phyloP scores from a whole-genome alignment of 2,113 vertebrate genomes.

The Melanotaenia duboulayi region DNA sequence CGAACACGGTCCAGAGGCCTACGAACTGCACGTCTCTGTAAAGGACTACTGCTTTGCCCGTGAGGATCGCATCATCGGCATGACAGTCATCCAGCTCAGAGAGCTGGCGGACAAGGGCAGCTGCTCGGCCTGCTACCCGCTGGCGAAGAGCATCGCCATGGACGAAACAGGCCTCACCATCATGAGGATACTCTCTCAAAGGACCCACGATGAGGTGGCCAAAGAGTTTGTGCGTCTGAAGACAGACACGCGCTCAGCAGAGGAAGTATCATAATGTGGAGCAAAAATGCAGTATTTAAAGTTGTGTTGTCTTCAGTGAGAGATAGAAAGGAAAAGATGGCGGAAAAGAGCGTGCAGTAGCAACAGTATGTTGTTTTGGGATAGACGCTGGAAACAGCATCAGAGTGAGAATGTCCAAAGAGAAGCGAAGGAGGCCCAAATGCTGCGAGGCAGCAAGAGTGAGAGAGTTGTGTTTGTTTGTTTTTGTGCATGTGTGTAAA shows the following conservation, averaged over 20 bases:
- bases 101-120: conserved; percentile 87
- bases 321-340: conserved; percentile 6
- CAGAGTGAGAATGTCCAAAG: conserved; percentile 69
- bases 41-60: conserved; percentile 99
- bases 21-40: conserved; percentile 94
- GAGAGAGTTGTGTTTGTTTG: conserved; percentile 76
- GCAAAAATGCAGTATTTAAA: conserved; percentile 59
- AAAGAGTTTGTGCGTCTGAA: conserved; percentile 98
- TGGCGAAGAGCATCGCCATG: conserved; percentile 87
- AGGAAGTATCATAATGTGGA: conserved; percentile 85
- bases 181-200: conserved; percentile 96
- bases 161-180: conserved; percentile 97
- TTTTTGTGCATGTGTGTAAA: conserved; percentile 94
- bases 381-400: conserved; percentile 41
- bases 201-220: conserved; percentile 95
- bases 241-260: conserved; percentile 90
- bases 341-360: conserved; percentile 27
- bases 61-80: conserved; percentile 93
- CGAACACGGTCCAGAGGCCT: conserved; percentile 88
- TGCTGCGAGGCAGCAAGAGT: conserved; percentile 46
- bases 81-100: conserved; percentile 93
- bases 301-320: conserved; percentile 66
- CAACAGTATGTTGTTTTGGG: conserved; percentile 37
- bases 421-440: conserved; percentile 39
- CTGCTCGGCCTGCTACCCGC: conserved; percentile 87